phyloP scores from a whole-genome alignment of 2,888 invertebrate genomes.

The Nephrotoma flavescens region DNA sequence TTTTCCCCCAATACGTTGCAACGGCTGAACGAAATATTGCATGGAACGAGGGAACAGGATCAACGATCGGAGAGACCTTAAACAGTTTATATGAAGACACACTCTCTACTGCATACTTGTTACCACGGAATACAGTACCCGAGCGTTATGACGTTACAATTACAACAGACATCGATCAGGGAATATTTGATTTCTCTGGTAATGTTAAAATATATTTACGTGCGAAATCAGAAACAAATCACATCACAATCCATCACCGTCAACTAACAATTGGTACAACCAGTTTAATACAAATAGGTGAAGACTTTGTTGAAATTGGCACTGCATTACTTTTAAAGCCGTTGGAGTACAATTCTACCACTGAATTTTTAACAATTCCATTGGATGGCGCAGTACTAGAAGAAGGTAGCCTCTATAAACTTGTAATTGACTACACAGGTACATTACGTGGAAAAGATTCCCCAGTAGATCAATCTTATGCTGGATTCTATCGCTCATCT shows the following conservation, averaged over 20 bases:
- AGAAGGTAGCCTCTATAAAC: slow-evolving; percentile 10
- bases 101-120: slow-evolving; percentile 8
- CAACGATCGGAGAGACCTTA: no score
- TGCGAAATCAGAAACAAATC: not conserved
- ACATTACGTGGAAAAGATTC: slow-evolving; percentile 43
- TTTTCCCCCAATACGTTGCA: no score
- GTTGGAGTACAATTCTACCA: not conserved
- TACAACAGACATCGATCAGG: slow-evolving; percentile 21
- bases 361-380: slow-evolving; percentile 20
- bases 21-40: no score
- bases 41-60: no score
- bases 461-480: not conserved
- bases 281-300: slow-evolving; percentile 13
- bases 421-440: slow-evolving; percentile 41
- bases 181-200: slow-evolving; percentile 19
- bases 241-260: slow-evolving; percentile 21
- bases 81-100: no score
- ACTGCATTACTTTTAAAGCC: slow-evolving; percentile 3
- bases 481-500: slow-evolving; percentile 45
- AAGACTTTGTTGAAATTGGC: not conserved
- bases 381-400: not conserved
- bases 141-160: slow-evolving; percentile 33
- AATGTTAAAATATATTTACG: slow-evolving; percentile 18
- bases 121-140: slow-evolving; percentile 39
- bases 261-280: slow-evolving; percentile 15